Conservation (phyloP, 2,113 vertebrate species). For the Cinclus mexicanus region DNA sequence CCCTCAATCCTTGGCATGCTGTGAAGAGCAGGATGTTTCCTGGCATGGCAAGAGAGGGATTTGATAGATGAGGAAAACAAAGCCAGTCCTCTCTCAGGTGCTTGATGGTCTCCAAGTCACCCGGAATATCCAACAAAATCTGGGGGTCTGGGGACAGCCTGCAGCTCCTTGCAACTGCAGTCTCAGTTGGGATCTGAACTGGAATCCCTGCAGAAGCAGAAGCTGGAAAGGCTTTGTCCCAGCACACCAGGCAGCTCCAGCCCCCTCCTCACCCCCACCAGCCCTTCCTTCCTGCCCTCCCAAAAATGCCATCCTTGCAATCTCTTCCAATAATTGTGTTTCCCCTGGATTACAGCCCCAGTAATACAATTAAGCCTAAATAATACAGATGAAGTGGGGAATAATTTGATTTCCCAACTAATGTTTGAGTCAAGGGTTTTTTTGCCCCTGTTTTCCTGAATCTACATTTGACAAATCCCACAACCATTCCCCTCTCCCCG, state of each 20-base stretch:
- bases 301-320: conserved; percentile 33
- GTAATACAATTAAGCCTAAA: conserved; percentile 53
- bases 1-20: background rate
- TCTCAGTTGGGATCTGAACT: background rate
- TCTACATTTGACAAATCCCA: background rate
- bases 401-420: conserved; percentile 51
- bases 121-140: background rate
- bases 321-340: conserved; percentile 38
- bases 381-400: conserved; percentile 42
- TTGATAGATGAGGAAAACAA: background rate
- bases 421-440: background rate
- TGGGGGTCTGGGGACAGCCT: background rate
- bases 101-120: background rate
- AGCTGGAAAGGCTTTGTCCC: background rate
- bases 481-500: background rate
- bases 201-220: background rate
- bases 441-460: background rate
- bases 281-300: background rate
- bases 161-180: background rate
- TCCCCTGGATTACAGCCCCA: conserved; percentile 29
- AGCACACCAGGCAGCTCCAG: background rate
- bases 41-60: background rate
- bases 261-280: background rate
- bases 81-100: rapidly evolving
- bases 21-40: background rate